Evolutionary conservation across 2,797 vertebrate species (phyloP).

Genomic region (Sorex maritimensis): DNA sequence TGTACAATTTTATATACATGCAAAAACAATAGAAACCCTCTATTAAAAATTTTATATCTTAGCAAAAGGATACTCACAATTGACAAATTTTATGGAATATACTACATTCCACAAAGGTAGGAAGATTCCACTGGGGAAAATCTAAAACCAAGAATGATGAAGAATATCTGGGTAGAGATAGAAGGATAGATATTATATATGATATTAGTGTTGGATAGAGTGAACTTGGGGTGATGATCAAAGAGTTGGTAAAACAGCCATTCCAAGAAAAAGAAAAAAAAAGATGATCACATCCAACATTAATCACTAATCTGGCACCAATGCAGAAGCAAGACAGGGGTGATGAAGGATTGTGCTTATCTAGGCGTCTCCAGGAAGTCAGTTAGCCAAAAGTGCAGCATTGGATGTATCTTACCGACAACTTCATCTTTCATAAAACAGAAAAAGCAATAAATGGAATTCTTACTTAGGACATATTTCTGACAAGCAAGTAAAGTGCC

Average conservation of each 20-base stretch:
- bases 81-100: background rate
- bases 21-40: background rate
- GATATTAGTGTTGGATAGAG: background rate
- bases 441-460: conserved; percentile 42
- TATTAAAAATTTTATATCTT: conserved; percentile 4
- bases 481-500: background rate
- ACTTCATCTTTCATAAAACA: conserved; percentile 56
- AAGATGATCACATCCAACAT: background rate
- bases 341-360: conserved; percentile 32
- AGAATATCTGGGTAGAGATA: conserved; percentile 28
- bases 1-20: background rate
- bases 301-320: conserved; percentile 34
- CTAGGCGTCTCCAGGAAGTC: conserved; percentile 61
- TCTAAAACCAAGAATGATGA: conserved; percentile 57
- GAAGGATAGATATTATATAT: conserved; percentile 25
- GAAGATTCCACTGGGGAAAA: background rate
- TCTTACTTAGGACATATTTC: conserved; percentile 25
- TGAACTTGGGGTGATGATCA: background rate
- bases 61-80: conserved; percentile 25
- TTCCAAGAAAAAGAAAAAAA: background rate
- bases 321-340: conserved; percentile 11
- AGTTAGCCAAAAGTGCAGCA: conserved; percentile 43
- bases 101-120: background rate
- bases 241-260: conserved; percentile 1
- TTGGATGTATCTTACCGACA: conserved; percentile 22